phyloP scores from a whole-genome alignment of 1,140 invertebrate genomes.

The Drosophila gunungcola region DNA sequence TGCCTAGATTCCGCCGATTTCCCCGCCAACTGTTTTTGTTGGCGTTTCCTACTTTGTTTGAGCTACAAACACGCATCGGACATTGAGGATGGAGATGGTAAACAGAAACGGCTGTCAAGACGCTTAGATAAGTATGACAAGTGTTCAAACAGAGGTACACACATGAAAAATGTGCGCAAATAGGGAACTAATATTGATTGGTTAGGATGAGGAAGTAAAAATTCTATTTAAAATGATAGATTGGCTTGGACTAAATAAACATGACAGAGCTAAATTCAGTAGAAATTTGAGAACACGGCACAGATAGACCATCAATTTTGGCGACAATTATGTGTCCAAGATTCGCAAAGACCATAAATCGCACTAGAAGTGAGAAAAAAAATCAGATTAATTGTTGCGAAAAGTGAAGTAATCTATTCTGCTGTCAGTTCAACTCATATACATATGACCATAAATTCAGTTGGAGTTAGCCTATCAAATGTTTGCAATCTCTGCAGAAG shows the following conservation, averaged over 20 bases:
- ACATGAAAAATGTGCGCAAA: conserved; percentile 29
- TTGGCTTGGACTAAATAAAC: conserved; percentile 4
- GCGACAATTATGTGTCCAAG: conserved; percentile 21
- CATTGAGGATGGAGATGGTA: conserved; percentile 5
- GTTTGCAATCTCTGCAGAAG: conserved; percentile 44
- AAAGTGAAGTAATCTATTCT: conserved; percentile 42
- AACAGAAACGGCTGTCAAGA: conserved; percentile 53
- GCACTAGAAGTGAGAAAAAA: not conserved
- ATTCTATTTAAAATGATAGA: conserved; percentile 19
- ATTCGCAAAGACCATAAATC: conserved; percentile 25
- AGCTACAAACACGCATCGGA: conserved; percentile 4
- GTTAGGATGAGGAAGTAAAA: conserved; percentile 6
- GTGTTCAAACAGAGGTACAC: conserved; percentile 42
- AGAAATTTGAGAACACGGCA: conserved; percentile 22
- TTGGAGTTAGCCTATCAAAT: conserved; percentile 32
- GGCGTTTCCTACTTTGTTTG: conserved; percentile 1
- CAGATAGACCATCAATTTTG: conserved; percentile 22
- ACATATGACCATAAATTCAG: conserved; percentile 57
- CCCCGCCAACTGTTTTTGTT: not conserved
- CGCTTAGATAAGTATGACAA: conserved; percentile 65
- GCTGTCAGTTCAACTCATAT: conserved; percentile 13
- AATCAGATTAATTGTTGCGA: conserved; percentile 25
- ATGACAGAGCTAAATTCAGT: conserved; percentile 17
- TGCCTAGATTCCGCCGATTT: not conserved
- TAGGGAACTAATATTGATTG: conserved; percentile 61